These are phyloP conservation scores for Oreonectes daqikongensis DNA, from an alignment of 2,797 vertebrate genomes.

Conservation along the genomic window DNA sequence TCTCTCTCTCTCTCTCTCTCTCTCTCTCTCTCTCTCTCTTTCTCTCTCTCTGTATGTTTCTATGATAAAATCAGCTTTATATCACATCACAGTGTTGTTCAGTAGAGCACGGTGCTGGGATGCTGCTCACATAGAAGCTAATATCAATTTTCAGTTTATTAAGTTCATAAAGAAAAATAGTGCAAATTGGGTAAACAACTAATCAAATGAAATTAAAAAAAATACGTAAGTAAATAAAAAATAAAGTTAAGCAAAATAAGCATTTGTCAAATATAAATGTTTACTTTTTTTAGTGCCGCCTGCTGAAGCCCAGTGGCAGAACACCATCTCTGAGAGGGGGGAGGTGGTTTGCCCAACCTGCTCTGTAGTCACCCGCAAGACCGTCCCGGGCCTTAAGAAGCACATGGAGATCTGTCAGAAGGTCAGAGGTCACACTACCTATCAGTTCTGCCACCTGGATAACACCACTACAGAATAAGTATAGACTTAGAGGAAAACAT, in stretches of 20 bases:
- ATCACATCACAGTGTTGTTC: not conserved
- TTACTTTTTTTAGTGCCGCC: constrained; percentile 59
- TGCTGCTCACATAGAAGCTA: not conserved
- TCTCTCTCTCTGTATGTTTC: not conserved
- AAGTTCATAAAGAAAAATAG: not conserved
- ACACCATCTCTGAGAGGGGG: constrained; percentile 87
- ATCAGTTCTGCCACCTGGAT: not conserved
- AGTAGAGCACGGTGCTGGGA: no score
- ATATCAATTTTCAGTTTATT: not conserved
- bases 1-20: constrained; percentile 9
- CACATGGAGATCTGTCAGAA: constrained; percentile 99
- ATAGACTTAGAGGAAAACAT: not conserved
- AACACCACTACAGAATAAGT: not conserved
- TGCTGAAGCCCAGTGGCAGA: constrained; percentile 86
- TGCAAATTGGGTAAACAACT: no score
- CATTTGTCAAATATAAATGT: not conserved
- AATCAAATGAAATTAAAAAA: not conserved
- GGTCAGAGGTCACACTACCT: constrained; percentile 71
- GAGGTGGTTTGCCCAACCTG: constrained; percentile 93
- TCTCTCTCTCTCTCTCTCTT: constrained; percentile 3
- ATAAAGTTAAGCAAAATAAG: not conserved
- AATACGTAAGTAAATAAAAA: not conserved
- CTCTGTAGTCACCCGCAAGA: constrained; percentile 89
- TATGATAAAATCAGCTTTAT: not conserved
- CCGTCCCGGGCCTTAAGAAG: constrained; percentile 91